Percentiles rank a stretch among this genome's conserved stretches.
phyloP scores from a whole-genome alignment of 1,140 invertebrate genomes.

The Calliphora vicina region DNA sequence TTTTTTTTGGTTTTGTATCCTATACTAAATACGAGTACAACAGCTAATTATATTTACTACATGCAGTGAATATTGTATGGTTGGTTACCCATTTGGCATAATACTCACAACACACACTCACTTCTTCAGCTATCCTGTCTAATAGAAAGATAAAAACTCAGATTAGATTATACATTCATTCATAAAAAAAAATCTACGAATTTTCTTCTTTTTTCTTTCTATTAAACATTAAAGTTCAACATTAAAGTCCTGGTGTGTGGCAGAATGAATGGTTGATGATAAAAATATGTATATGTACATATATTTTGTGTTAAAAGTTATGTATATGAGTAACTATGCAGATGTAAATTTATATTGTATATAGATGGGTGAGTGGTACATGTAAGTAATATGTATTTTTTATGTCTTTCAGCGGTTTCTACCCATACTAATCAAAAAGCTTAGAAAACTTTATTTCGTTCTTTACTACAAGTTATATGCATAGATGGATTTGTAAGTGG shows the following conservation, averaged over 20 bases:
- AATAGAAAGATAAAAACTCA: not conserved
- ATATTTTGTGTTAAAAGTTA: too few species aligned
- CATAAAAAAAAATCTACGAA: not conserved
- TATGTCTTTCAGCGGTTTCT: not conserved
- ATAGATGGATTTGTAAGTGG: not conserved
- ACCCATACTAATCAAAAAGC: not conserved
- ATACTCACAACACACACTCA: not conserved
- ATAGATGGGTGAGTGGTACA: not conserved
- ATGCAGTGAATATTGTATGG: slow-evolving; percentile 13
- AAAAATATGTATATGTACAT: not conserved
- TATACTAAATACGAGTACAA: not conserved
- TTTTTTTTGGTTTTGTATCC: not conserved
- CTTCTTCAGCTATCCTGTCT: not conserved
- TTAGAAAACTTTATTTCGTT: not conserved
- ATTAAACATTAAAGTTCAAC: not conserved
- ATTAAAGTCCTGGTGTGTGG: not conserved
- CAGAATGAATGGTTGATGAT: not conserved
- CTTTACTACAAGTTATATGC: not conserved
- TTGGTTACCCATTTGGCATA: slow-evolving; percentile 9
- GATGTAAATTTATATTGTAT: not conserved
- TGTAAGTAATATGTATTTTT: not conserved
- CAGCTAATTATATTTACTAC: slow-evolving; percentile 7
- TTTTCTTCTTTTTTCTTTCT: not conserved
- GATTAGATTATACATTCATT: slow-evolving; percentile 1
- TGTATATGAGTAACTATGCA: not conserved